These are phyloP conservation scores for Phasianus colchicus DNA, from an alignment of 2,113 vertebrate species.

Conservation along the genomic window DNA sequence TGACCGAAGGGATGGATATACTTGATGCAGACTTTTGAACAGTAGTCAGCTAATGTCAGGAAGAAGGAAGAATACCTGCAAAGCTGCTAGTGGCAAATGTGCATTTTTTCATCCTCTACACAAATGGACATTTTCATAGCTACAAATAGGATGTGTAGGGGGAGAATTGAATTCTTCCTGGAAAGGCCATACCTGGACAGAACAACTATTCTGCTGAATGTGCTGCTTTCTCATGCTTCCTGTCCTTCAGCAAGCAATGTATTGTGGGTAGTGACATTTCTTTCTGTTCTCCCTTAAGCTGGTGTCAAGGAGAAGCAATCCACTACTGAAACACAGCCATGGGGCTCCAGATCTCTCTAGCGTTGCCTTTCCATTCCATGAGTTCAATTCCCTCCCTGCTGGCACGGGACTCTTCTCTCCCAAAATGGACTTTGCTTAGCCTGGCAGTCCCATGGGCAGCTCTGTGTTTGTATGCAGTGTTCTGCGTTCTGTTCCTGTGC, in stretches of 20 bases:
- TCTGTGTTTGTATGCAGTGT: rapidly evolving
- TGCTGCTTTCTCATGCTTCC: neutral
- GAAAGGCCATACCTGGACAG: neutral
- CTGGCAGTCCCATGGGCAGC: neutral
- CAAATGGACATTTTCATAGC: neutral
- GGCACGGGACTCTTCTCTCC: neutral
- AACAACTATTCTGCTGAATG: neutral
- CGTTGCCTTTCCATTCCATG: neutral
- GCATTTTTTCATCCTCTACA: neutral
- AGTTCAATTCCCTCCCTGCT: neutral
- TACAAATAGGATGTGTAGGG: neutral
- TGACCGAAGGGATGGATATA: neutral
- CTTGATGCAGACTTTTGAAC: neutral
- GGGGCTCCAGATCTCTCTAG: neutral
- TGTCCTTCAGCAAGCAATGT: neutral
- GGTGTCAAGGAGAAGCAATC: neutral
- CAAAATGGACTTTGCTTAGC: neutral
- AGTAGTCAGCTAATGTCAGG: neutral
- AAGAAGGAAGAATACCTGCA: neutral
- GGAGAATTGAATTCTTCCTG: neutral
- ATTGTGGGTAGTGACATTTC: neutral
- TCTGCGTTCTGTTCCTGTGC: neutral
- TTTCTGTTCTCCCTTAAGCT: neutral
- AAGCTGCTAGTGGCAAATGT: neutral
- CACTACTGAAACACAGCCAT: neutral